Conservation (phyloP, 2,113 vertebrate species). For the Barnardius zonarius region DNA sequence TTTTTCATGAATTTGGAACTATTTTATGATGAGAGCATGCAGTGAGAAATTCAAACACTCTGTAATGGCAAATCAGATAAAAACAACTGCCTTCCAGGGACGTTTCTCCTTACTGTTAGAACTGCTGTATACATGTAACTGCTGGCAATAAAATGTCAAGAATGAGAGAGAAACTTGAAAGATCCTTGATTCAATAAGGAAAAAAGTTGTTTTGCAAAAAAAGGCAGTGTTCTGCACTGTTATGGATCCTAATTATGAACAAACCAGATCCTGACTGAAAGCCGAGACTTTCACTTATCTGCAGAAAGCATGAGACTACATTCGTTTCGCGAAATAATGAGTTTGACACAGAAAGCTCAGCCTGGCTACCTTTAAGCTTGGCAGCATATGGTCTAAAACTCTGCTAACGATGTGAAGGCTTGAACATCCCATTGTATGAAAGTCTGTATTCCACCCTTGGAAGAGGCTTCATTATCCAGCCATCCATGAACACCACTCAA, state of each 20-base stretch:
- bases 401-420: conserved; percentile 27
- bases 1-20: neutral
- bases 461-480: neutral
- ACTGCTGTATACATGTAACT: neutral
- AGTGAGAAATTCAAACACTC: neutral
- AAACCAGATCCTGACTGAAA: conserved; percentile 18
- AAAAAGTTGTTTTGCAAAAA: neutral
- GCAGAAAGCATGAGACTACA: conserved; percentile 1
- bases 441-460: neutral
- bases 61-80: neutral
- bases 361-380: neutral
- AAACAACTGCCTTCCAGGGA: neutral
- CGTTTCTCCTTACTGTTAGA: conserved; percentile 1
- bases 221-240: neutral
- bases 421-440: neutral
- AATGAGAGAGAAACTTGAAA: conserved; percentile 15
- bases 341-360: conserved; percentile 39
- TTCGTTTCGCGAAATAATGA: conserved; percentile 61
- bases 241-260: conserved; percentile 7
- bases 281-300: conserved; percentile 26
- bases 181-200: neutral
- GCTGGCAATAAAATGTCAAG: neutral
- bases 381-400: conserved; percentile 50
- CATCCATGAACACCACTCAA: neutral
- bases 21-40: neutral